Base-by-base conservation (phyloP, 2,888 invertebrate species). In the Boloria euphrosyne region DNA sequence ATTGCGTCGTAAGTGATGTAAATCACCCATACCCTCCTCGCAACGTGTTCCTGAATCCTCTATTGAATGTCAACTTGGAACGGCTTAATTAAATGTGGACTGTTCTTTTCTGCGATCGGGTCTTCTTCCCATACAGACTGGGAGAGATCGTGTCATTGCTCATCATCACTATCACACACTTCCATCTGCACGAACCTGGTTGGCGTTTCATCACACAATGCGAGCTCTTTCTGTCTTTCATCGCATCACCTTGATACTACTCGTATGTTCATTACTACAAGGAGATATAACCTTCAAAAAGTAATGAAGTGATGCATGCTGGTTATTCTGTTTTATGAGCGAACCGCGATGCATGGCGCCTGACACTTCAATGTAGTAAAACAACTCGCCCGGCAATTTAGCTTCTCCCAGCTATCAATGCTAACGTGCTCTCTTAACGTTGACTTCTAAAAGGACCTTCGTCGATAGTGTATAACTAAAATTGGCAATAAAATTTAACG, bases 1-100 rank as follows among this genome's bases (percentile, higher is more conserved):
- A 92, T 83, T 92, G 93, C 93, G 94, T 93, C 87, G 94, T 94
- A 94, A 94, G 94, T 94, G 88, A 90, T 82, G 81, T 81, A 75
- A 78, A 79, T 74, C 79, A 77, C 78, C 84, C 79, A 77, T 76
- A 80, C 79, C 82, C 79, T 80, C 80, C 80, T 82, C 82, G 81
- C 84, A 80, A 82, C 84, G 83, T 82, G 74, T 78, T 80, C 83
- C 84, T 75, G 74, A 81, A 78, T 80, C 83, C 81, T 80, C 78
- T 84, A 74, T 84, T 86, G 78, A 81, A 86, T 88, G 85, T 88
- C 82, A 78, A 84, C 73, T 79, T 80, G 79, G 79, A 85, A 83
- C 82, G 81, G 87, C 88, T 90, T 89, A 79, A 75, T 79, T 87
- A 78, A 77, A 80, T 88, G 89, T 90, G 82, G 82, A 84, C 81